phyloP scores from a whole-genome alignment of 2,888 invertebrate genomes.

The Germaria angustata region DNA sequence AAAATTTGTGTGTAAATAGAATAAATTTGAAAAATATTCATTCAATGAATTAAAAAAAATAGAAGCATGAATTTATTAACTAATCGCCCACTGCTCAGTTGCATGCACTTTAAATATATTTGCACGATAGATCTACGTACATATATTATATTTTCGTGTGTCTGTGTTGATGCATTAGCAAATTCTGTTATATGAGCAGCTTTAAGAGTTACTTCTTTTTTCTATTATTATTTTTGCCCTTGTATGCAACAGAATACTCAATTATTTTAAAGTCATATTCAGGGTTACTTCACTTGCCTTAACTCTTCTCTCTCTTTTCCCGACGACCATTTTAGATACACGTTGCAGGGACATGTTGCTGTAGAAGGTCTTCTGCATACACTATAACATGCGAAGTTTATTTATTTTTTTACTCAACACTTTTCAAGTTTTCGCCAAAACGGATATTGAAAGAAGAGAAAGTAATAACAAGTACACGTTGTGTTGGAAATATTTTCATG shows the following conservation, averaged over 20 bases:
- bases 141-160: too few relatives aligned
- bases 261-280: conserved; percentile 51
- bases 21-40: too few relatives aligned
- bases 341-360: conserved; percentile 6
- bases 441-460: conserved; percentile 28
- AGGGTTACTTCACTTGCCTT: conserved; percentile 26
- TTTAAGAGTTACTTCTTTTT: background rate
- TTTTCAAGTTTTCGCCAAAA: background rate
- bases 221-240: background rate
- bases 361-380: background rate
- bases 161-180: background rate
- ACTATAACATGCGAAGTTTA: background rate
- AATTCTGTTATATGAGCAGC: conserved; percentile 13
- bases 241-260: conserved; percentile 20
- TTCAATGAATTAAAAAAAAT: too few relatives aligned
- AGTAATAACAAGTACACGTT: conserved; percentile 3
- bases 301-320: conserved; percentile 9
- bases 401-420: background rate
- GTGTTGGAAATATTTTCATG: background rate
- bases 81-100: background rate
- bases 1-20: too few relatives aligned
- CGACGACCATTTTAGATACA: conserved; percentile 25
- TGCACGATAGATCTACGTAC: too few relatives aligned
- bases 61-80: background rate
- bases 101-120: background rate